These are phyloP conservation scores for Ligdia adustata DNA, from an alignment of 2,888 invertebrate genomes.

Conservation along the genomic window DNA sequence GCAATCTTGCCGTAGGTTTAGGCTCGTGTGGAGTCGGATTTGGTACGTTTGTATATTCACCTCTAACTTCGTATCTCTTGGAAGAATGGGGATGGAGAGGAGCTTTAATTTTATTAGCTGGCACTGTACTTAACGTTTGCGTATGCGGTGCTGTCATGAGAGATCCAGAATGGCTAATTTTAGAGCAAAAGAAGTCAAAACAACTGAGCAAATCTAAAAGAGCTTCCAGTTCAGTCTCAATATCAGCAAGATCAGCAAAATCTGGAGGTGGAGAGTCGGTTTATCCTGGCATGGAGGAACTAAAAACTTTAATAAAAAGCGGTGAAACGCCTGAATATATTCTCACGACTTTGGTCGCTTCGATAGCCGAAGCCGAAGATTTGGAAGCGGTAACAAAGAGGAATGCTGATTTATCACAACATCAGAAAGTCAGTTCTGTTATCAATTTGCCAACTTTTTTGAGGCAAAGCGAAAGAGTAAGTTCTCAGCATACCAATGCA, in stretches of 20 bases:
- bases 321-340: slow-evolving; percentile 88
- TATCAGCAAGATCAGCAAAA: slow-evolving; percentile 75
- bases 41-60: slow-evolving; percentile 95
- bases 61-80: slow-evolving; percentile 90
- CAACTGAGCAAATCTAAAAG: slow-evolving; percentile 79
- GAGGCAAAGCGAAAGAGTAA: slow-evolving; percentile 88
- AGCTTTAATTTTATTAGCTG: slow-evolving; percentile 89
- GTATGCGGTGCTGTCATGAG: slow-evolving; percentile 94
- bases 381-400: slow-evolving; percentile 73
- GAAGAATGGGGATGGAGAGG: slow-evolving; percentile 92
- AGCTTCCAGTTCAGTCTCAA: slow-evolving; percentile 80
- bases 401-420: slow-evolving; percentile 71
- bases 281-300: slow-evolving; percentile 86
- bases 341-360: slow-evolving; percentile 85
- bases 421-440: slow-evolving; percentile 85
- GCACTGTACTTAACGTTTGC: slow-evolving; percentile 93
- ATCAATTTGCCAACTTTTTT: slow-evolving; percentile 92
- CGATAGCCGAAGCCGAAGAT: slow-evolving; percentile 80
- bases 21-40: slow-evolving; percentile 95
- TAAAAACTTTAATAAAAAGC: slow-evolving; percentile 88
- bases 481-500: no score
- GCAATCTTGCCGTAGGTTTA: slow-evolving; percentile 93
- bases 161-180: slow-evolving; percentile 92
- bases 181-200: slow-evolving; percentile 85
- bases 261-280: slow-evolving; percentile 82